A percentile compares a stretch with the other conserved stretches of the same genome.
Evolutionary conservation across 30 jellyfish, hydroid and myxozoan genomes (phyloP).

Genomic region (Mastigias papua): DNA sequence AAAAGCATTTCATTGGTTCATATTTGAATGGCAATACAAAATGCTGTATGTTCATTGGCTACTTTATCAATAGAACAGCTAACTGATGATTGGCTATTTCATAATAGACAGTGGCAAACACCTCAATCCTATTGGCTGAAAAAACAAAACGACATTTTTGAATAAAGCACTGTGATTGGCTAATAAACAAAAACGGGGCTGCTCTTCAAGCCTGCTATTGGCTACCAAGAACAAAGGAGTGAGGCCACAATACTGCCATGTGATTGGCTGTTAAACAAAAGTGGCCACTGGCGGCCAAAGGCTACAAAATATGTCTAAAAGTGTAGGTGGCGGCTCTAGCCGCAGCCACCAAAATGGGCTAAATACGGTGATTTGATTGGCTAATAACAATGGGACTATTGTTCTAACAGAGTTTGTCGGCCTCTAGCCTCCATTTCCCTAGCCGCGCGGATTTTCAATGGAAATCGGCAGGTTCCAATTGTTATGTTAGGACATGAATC

Average conservation of each 20-base stretch:
- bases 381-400: not conserved
- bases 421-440: not conserved
- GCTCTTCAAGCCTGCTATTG: not conserved
- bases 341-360: not conserved
- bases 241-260: slow-evolving; percentile 7
- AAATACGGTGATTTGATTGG: not conserved
- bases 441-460: not conserved
- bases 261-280: slow-evolving; percentile 15
- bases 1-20: no score
- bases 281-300: slow-evolving; percentile 20
- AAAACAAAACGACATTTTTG: not conserved
- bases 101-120: no score
- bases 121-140: not conserved
- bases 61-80: no score
- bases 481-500: no score
- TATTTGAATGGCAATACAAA: no score
- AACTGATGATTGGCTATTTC: no score
- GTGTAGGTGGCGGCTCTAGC: not conserved
- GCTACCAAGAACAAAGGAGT: not conserved
- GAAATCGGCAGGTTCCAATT: not conserved
- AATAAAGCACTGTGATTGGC: slow-evolving; percentile 12
- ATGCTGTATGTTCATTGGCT: no score
- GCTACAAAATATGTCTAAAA: not conserved
- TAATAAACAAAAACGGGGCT: not conserved
- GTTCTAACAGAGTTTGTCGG: not conserved